Conservation (phyloP, 2,113 vertebrate species). For the Tachycineta bicolor region DNA sequence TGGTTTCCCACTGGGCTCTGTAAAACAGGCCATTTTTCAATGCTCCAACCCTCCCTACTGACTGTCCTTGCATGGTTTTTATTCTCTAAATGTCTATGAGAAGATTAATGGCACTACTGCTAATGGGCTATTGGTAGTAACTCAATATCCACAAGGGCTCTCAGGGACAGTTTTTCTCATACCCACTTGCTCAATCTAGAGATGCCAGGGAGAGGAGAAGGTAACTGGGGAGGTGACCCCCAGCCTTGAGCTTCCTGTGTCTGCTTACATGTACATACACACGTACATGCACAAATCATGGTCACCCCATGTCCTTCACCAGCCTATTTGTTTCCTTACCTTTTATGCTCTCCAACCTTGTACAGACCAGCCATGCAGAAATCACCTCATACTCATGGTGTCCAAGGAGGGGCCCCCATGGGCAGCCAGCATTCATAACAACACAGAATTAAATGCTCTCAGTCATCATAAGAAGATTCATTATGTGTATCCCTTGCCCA, state of each 20-base stretch:
- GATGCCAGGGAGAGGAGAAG: neutral
- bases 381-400: neutral
- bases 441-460: neutral
- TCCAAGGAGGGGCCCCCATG: rapidly evolving
- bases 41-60: slow-evolving; percentile 26
- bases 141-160: neutral
- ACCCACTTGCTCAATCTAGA: neutral
- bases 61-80: slow-evolving; percentile 40
- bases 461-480: neutral
- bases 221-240: neutral
- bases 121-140: slow-evolving; percentile 56
- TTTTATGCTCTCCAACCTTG: neutral
- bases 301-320: neutral
- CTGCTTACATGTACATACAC: neutral
- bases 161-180: neutral
- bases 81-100: slow-evolving; percentile 23
- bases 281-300: rapidly evolving
- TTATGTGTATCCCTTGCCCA: neutral
- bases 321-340: neutral
- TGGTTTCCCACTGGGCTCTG: slow-evolving; percentile 6
- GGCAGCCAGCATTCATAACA: neutral
- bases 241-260: neutral
- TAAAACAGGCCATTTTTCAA: slow-evolving; percentile 9
- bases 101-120: slow-evolving; percentile 63
- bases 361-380: neutral